Evolutionary conservation across 2,888 invertebrate genomes (phyloP), one percentile per base, ranked within the genome.

Genomic region (Mythimna loreyi): DNA sequence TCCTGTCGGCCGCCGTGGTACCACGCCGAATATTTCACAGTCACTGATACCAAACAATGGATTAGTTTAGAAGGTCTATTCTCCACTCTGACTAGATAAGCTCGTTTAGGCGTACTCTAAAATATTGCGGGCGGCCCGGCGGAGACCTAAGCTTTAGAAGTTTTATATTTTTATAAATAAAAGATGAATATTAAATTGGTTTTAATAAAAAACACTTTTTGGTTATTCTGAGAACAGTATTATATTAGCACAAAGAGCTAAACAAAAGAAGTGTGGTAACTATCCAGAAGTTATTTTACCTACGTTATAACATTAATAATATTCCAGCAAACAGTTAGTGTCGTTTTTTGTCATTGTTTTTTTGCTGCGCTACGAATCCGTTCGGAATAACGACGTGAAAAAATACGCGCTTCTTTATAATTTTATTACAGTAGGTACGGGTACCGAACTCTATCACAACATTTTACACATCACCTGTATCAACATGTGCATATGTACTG

Each of bases 311-410:
- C 25, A 28, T 30, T 1, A 19, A 25, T 19, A 25, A 43, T 21
- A 45, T 21, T 52, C n/a, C 21, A 19, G 36, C n/a, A 19, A 21
- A 19, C 53, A 13, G 55, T 49, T 49, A 25, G 45, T 21, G 9
- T 55, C 19, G 40, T 28, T 63, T 8, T 50, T 45, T 25, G 58
- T 9, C 30, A 53, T 19, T 57, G 57, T 49, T 72, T 43, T 58
- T 57, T 28, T 36, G 25, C 21, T 11, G 72, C 53, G n/a, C 25
- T 16, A 40, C 21, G 43, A 59, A 68, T 49, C 62, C 25, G 30
- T 52, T 60, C 74, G 52, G 60, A 33, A 67, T 73, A 73, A 78
- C 63, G 62, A 78, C 25, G 59, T 56, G 60, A 57, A 73, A 78
- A 73, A 56, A 78, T 67, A 45, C 50, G 47, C n/a, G 47, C 28